These are phyloP conservation scores for Idaea dimidiata DNA, from an alignment of 2,888 invertebrate genomes.

Conservation along the genomic window DNA sequence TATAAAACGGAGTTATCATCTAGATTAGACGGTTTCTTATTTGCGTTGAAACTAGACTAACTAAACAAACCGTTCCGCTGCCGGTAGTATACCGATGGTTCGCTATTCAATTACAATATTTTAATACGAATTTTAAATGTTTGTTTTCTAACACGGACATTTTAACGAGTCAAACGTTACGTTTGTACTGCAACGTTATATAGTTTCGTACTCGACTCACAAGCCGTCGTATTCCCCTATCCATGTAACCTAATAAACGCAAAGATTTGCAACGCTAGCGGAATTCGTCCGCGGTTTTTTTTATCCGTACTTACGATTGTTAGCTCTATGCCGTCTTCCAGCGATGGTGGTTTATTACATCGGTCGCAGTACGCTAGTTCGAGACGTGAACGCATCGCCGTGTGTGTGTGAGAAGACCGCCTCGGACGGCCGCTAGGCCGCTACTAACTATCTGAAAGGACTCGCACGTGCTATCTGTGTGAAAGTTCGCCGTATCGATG, in stretches of 20 bases:
- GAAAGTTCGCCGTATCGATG: constrained; percentile 19
- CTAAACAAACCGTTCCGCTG: not conserved
- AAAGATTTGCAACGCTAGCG: constrained; percentile 1
- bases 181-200: too few species aligned
- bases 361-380: constrained; percentile 42
- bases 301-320: constrained; percentile 63
- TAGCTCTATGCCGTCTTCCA: constrained; percentile 43
- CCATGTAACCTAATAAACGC: not conserved
- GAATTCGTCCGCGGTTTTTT: constrained; percentile 34
- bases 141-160: not conserved
- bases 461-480: constrained; percentile 63
- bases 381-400: constrained; percentile 54
- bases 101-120: not conserved
- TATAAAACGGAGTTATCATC: too few species aligned
- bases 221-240: not conserved
- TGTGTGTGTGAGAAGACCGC: constrained; percentile 19
- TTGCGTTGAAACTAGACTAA: not conserved
- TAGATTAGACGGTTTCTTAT: too few species aligned
- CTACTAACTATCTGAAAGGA: constrained; percentile 69
- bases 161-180: not conserved
- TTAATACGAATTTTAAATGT: not conserved
- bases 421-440: constrained; percentile 49
- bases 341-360: constrained; percentile 61
- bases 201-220: not conserved
- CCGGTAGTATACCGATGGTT: not conserved